Conservation (phyloP, 2,888 invertebrate species). For the Thumatha senex region DNA sequence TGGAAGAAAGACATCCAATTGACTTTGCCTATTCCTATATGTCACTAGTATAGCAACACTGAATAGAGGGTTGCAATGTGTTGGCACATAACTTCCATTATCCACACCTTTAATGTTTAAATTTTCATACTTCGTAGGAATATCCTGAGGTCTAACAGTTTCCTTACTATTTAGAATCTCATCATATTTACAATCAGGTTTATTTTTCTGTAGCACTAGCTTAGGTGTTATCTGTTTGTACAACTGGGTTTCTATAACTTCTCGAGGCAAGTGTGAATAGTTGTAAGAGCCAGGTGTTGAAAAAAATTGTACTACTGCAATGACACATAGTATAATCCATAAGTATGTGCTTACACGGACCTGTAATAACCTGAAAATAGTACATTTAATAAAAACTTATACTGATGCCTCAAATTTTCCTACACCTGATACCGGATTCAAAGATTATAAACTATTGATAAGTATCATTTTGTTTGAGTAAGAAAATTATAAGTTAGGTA, state of each 20-base stretch:
- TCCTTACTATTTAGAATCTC: constrained; percentile 48
- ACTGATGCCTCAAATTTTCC: no score
- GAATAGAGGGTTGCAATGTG: constrained; percentile 66
- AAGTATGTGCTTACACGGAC: constrained; percentile 46
- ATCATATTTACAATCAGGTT: constrained; percentile 61
- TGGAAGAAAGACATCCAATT: constrained; percentile 90
- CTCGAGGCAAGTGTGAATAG: constrained; percentile 51
- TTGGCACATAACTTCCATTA: constrained; percentile 62
- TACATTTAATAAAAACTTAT: not conserved
- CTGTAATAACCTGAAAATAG: constrained; percentile 42
- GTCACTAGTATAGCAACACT: constrained; percentile 93
- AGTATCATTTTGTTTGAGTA: no score
- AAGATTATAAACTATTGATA: no score
- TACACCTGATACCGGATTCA: no score
- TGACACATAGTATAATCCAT: constrained; percentile 37
- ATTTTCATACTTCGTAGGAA: constrained; percentile 47
- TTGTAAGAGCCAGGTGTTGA: constrained; percentile 48
- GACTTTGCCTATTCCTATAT: constrained; percentile 88
- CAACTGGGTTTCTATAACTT: constrained; percentile 45
- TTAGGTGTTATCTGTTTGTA: constrained; percentile 39
- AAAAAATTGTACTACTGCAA: constrained; percentile 52
- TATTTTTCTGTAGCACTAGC: constrained; percentile 37
- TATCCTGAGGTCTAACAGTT: constrained; percentile 43
- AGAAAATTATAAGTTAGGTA: no score
- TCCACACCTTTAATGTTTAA: constrained; percentile 50